A percentile compares a stretch with the other conserved stretches of the same genome.
phyloP scores from a whole-genome alignment of 2,888 invertebrate genomes.

The Ommatoiulus sabulosus region DNA sequence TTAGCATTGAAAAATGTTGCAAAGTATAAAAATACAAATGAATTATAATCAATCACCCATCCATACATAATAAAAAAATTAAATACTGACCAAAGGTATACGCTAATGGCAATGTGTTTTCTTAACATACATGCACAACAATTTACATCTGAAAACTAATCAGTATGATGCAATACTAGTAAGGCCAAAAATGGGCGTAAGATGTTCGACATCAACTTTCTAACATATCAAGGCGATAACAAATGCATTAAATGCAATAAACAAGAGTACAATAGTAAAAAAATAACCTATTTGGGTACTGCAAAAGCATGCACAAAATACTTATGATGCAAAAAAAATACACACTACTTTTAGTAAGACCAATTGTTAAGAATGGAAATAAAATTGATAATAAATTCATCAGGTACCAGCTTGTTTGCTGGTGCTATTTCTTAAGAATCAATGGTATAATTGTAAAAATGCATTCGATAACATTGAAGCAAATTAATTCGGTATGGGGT shows the following conservation, averaged over 20 bases:
- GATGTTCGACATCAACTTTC: background rate
- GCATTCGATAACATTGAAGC: background rate
- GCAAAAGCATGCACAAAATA: background rate
- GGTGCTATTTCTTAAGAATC: no score
- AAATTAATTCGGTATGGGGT: background rate
- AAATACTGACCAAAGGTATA: constrained; percentile 11
- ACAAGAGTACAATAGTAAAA: background rate
- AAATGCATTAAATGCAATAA: constrained; percentile 1
- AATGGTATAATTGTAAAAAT: no score
- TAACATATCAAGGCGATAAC: background rate
- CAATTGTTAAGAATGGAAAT: no score
- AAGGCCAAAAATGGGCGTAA: background rate
- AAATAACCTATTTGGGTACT: background rate
- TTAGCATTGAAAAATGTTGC: background rate
- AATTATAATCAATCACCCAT: constrained; percentile 11
- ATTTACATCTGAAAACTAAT: background rate
- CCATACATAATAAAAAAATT: background rate
- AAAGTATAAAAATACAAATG: constrained; percentile 17
- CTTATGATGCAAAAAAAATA: background rate
- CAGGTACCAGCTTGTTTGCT: no score
- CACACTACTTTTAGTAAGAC: background rate
- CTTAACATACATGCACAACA: background rate
- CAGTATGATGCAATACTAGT: background rate
- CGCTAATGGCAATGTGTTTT: background rate
- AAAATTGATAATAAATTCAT: no score